These are phyloP conservation scores for Eupelmus urozonus DNA, from an alignment of 2,888 invertebrate genomes.

Conservation along the genomic window DNA sequence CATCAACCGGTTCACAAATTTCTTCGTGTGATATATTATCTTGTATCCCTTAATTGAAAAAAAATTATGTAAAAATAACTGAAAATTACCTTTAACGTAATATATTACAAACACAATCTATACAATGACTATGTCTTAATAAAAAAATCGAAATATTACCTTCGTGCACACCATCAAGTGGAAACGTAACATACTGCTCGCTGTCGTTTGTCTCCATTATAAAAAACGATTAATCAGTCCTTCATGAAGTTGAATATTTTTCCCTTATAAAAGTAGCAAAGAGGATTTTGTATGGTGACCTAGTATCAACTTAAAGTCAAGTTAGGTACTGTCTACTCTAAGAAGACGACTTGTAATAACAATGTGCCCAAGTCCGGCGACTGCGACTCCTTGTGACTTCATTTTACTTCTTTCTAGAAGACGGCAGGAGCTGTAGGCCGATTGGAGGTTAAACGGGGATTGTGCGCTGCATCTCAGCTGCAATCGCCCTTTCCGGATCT, in stretches of 20 bases:
- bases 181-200: slow-evolving; percentile 71
- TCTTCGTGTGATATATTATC: slow-evolving; percentile 70
- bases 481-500: background rate
- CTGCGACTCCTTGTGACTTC: background rate
- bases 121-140: background rate
- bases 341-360: background rate
- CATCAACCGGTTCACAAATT: slow-evolving; percentile 69
- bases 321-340: slow-evolving; percentile 61
- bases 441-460: background rate
- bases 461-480: background rate
- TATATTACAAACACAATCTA: background rate
- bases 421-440: background rate
- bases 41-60: slow-evolving; percentile 43
- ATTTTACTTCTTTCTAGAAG: background rate
- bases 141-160: slow-evolving; percentile 31
- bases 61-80: slow-evolving; percentile 2
- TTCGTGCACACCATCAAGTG: slow-evolving; percentile 68
- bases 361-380: background rate
- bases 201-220: slow-evolving; percentile 71
- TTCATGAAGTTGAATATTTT: slow-evolving; percentile 8
- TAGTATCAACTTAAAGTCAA: slow-evolving; percentile 68
- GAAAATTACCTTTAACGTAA: background rate
- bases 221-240: background rate
- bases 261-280: background rate
- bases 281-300: slow-evolving; percentile 54